Evolutionary conservation across 2,888 invertebrate species (phyloP).

Genomic region (Nephrotoma guestfalica): DNA sequence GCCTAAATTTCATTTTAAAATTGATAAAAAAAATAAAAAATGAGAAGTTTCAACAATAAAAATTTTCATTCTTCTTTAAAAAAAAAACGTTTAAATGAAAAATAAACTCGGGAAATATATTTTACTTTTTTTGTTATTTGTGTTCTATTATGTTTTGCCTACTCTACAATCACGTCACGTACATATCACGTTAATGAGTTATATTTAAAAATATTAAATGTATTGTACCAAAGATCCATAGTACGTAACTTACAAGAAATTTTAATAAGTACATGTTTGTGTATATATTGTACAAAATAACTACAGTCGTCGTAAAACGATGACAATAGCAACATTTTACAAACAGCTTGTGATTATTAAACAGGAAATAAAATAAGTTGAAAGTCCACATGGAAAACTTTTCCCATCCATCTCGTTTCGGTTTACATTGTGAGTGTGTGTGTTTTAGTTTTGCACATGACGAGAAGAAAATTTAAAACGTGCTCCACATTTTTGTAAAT

Average conservation of each 20-base stretch:
- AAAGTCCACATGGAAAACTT: background rate
- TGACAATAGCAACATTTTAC: background rate
- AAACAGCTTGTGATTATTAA: background rate
- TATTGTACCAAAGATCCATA: background rate
- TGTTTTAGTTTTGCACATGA: background rate
- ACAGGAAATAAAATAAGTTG: background rate
- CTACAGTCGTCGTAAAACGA: background rate
- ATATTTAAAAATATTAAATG: background rate
- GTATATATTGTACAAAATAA: background rate
- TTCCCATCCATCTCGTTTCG: background rate
- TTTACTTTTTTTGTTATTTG: background rate
- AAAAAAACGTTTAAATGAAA: background rate
- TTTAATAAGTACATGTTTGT: background rate
- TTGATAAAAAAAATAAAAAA: background rate
- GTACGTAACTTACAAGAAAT: background rate
- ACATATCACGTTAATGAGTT: background rate
- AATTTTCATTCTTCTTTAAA: background rate
- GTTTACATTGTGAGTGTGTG: background rate
- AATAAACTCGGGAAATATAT: background rate
- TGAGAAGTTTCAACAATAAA: background rate
- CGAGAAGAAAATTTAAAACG: background rate
- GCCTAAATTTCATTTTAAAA: background rate
- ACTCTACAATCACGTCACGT: background rate
- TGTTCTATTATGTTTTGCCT: background rate
- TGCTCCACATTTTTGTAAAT: background rate